phyloP scores from a whole-genome alignment of 2,888 invertebrate genomes.

The Malachius bipustulatus region DNA sequence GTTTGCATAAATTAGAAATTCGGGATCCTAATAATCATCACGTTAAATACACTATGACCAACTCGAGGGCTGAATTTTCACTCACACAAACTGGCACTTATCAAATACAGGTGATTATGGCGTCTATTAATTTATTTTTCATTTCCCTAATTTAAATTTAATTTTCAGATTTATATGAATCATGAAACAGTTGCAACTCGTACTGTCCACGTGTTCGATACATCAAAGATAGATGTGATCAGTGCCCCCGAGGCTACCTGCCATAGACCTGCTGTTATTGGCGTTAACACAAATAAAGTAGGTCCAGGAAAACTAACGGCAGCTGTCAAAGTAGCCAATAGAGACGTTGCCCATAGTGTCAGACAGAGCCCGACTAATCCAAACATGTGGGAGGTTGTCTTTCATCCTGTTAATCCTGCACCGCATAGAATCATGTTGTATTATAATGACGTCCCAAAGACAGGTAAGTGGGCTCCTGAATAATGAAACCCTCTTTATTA shows the following conservation, averaged over 20 bases:
- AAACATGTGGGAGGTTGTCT: slow-evolving; percentile 69
- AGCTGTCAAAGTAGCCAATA: slow-evolving; percentile 67
- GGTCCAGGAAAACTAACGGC: slow-evolving; percentile 78
- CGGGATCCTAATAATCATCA: slow-evolving; percentile 50
- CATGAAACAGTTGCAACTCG: slow-evolving; percentile 32
- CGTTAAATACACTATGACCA: slow-evolving; percentile 33
- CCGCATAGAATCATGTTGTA: slow-evolving; percentile 77
- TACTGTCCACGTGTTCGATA: slow-evolving; percentile 62
- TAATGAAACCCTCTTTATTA: too few relatives aligned
- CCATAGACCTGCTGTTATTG: slow-evolving; percentile 69
- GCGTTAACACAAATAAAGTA: slow-evolving; percentile 50
- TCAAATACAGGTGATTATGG: too few relatives aligned
- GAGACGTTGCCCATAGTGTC: slow-evolving; percentile 71
- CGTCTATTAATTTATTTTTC: too few relatives aligned
- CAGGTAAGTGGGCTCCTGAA: too few relatives aligned
- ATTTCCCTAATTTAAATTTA: too few relatives aligned
- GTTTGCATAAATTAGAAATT: slow-evolving; percentile 54
- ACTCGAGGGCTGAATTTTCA: slow-evolving; percentile 37
- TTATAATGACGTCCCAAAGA: slow-evolving; percentile 73
- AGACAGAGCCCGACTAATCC: slow-evolving; percentile 58
- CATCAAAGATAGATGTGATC: slow-evolving; percentile 38
- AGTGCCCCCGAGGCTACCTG: slow-evolving; percentile 55
- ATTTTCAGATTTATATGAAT: slow-evolving; percentile 23
- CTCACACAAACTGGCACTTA: slow-evolving; percentile 48
- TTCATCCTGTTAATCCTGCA: slow-evolving; percentile 78